Conservation (phyloP, 1,140 invertebrate genomes). For the Drosophila rufa region DNA sequence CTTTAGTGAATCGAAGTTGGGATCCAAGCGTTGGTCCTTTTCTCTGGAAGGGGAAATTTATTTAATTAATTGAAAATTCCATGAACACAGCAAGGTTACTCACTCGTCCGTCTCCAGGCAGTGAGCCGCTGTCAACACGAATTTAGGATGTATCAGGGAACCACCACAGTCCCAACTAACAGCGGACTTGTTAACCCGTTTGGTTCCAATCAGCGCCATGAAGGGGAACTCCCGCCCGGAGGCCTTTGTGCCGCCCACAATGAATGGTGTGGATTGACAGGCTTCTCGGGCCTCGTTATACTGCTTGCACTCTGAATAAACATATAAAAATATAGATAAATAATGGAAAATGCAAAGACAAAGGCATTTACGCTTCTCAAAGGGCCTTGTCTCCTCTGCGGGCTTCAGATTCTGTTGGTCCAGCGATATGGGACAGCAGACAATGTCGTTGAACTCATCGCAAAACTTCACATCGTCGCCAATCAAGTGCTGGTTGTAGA, state of each 20-base stretch:
- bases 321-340: not conserved
- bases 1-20: conserved; percentile 56
- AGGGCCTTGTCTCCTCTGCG: conserved; percentile 21
- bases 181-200: not conserved
- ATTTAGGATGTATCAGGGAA: conserved; percentile 83
- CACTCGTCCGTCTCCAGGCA: conserved; percentile 70
- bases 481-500: conserved; percentile 62
- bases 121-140: conserved; percentile 84
- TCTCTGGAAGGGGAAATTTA: not conserved
- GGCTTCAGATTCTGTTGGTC: conserved; percentile 34
- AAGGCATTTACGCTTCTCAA: conserved; percentile 50
- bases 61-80: not conserved
- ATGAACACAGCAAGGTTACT: not conserved
- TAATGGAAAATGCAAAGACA: not conserved
- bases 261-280: conserved; percentile 60
- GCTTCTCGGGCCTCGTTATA: conserved; percentile 50
- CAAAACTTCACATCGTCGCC: conserved; percentile 57
- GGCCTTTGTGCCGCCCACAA: conserved; percentile 73
- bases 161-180: conserved; percentile 82
- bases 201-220: conserved; percentile 80
- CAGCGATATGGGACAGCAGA: conserved; percentile 67
- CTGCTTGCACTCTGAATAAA: conserved; percentile 53
- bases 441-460: conserved; percentile 69
- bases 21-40: conserved; percentile 54
- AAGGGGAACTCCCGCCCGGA: conserved; percentile 81